Evolutionary conservation across 2,888 invertebrate species (phyloP).

Genomic region (Melipona beecheii): DNA sequence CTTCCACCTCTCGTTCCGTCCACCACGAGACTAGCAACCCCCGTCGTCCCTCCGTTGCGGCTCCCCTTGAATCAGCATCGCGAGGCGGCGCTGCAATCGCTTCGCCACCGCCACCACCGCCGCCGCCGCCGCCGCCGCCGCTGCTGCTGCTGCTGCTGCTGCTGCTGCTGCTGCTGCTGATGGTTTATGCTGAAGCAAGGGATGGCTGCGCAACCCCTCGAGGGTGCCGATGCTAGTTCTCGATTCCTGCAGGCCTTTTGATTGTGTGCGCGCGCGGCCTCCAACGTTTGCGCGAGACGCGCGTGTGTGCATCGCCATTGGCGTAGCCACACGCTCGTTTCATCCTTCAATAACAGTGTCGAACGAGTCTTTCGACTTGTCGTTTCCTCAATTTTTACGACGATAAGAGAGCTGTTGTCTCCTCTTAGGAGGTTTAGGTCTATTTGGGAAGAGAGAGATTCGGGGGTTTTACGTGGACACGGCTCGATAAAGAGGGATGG

Average conservation of each 20-base stretch:
- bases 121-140: conserved; percentile 20
- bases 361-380: not conserved
- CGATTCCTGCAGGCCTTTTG: conserved; percentile 68
- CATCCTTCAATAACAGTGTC: not conserved
- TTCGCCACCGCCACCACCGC: conserved; percentile 30
- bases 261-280: conserved; percentile 45
- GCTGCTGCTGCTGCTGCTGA: conserved; percentile 45
- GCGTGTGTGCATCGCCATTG: conserved; percentile 50
- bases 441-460: not conserved
- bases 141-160: conserved; percentile 43
- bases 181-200: conserved; percentile 61
- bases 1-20: conserved; percentile 29
- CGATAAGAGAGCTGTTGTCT: not conserved
- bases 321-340: conserved; percentile 39
- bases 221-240: conserved; percentile 69
- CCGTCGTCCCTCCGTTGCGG: conserved; percentile 72
- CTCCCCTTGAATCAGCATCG: conserved; percentile 73
- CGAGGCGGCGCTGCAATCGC: conserved; percentile 59
- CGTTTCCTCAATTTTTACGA: not conserved
- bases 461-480: too few species aligned
- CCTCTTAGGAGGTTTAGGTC: not conserved
- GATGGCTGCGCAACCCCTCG: conserved; percentile 71
- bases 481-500: not conserved
- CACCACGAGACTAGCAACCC: conserved; percentile 51
- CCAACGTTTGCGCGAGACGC: conserved; percentile 26